Evolutionary conservation across 2,888 invertebrate species (phyloP).

Genomic region (Cantharis nigra): DNA sequence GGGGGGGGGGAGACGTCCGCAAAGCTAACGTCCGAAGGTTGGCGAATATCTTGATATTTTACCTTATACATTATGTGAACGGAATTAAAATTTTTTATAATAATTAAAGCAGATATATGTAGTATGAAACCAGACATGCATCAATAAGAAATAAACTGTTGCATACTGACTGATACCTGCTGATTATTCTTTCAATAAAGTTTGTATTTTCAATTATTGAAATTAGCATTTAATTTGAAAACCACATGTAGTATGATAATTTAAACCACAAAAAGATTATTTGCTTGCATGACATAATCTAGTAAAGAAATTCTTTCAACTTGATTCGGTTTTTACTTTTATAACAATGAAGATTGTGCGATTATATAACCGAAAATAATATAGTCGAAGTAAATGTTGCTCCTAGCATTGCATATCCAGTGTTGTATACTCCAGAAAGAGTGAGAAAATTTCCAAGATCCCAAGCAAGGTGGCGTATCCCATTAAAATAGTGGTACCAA

Average conservation of each 20-base stretch:
- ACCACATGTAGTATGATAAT: background rate
- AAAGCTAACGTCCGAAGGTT: too few relatives aligned
- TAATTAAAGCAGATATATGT: background rate
- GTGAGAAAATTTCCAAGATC: slow-evolving; percentile 75
- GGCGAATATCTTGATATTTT: too few relatives aligned
- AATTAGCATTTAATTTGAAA: background rate
- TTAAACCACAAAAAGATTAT: background rate
- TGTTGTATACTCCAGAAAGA: slow-evolving; percentile 75
- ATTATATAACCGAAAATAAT: background rate
- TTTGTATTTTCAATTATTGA: background rate
- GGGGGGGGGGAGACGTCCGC: too few relatives aligned
- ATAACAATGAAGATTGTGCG: background rate
- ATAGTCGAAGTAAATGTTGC: background rate
- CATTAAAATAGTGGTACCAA: slow-evolving; percentile 84
- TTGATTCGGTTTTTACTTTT: background rate
- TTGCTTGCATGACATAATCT: background rate
- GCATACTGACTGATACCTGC: background rate
- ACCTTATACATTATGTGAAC: too few relatives aligned
- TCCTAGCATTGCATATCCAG: slow-evolving; percentile 64
- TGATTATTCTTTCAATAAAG: too few relatives aligned
- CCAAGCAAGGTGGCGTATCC: slow-evolving; percentile 89
- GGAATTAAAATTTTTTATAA: too few relatives aligned
- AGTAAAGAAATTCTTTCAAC: background rate
- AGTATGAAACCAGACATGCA: background rate
- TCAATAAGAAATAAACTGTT: too few relatives aligned